Evolutionary conservation across 2,113 vertebrate genomes (phyloP), one percentile per base, ranked within the genome.

Genomic region (Channa argus): DNA sequence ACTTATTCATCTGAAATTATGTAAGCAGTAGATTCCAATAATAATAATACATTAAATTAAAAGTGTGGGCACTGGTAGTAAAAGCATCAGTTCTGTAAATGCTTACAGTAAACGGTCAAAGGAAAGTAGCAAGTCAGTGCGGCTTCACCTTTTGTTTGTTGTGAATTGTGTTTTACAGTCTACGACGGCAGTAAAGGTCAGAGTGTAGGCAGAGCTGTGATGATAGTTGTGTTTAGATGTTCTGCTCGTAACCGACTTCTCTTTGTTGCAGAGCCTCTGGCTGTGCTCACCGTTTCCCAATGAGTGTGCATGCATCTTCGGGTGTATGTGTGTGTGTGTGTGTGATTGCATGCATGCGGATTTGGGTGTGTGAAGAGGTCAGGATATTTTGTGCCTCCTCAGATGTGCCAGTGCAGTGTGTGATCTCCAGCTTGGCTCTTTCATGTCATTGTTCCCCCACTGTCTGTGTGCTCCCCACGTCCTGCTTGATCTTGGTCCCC

Each of bases 381-480:
- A 92, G 89, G 88, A 73, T 91, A 89, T 89, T 88, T 92, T 78
- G 67, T 80, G 74, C 77, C 71, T 76, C 86, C 69, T 93, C 83
- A 93, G 92, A 93, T 92, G 90, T 89, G 77, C 71, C 88, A 84
- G 80, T 67, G 46, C 77, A 1, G 75, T 73, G 79, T 93, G 89
- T 90, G 90, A 92, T 93, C 90, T 93, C 85, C 82, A 82, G 71
- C 67, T 72, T 8, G 8, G 41, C 77, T 63, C 92, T 94, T 94
- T 94, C 90, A 94, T 93, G 89, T 91, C 80, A 91, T 93, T 93
- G 92, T 92, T 85, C 80, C 87, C 71, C 73, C 72, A 79, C 87
- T 63, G 71, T 76, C 85, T 69, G 71, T 56, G 66, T 49, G 49
- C 78, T 82, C 78, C 70, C 73, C 5, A 46, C 54, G 47, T 71